Evolutionary conservation across 2,888 invertebrate genomes (phyloP), one percentile per base, ranked within the genome.

Genomic region (Tachina grossa): DNA sequence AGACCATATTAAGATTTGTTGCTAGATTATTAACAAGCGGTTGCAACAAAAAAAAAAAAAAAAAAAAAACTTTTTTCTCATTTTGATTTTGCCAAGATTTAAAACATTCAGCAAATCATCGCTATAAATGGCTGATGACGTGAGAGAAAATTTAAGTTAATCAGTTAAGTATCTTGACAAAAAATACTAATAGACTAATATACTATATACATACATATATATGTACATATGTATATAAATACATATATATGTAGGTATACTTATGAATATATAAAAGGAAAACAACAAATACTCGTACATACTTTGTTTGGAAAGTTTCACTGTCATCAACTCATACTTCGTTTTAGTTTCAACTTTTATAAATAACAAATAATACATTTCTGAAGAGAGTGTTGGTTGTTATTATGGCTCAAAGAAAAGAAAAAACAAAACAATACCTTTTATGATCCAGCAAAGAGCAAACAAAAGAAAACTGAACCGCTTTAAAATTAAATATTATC

Each of bases 61-160:
- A 31, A 31, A 31, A 5, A 5, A 6, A 5, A 1, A 1, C 6
- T 31, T 31, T 57, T 57, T 14, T 22, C 31, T 8, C 13, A 8
- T 13, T 22, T 31, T 31, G 22, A 6, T 57, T 57, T 31, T 57
- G 31, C 6, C 31, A 55, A 55, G 9, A 19, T 57, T 31, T 13
- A 31, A 14, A 39, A 57, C 31, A 22, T 31, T 31, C 6, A 31
- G 31, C 31, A 57, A 19, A 43, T 63, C 61, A 45, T 65, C 19
- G 63, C 8, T 65, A 43, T 49, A 39, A 51, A 8, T 41, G 14
- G 41, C 11, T 68, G 53, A 68, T 68, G 53, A 68, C 68, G 68
- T 68, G n/a, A 68, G 53, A 68, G 53, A 51, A 13, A 11, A 19
- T 6, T 9, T 31, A 5, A 31, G 31, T 31, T 31, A 31, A 31